Evolutionary conservation across 2,888 invertebrate species (phyloP).

Genomic region (Harpalus rufipes): DNA sequence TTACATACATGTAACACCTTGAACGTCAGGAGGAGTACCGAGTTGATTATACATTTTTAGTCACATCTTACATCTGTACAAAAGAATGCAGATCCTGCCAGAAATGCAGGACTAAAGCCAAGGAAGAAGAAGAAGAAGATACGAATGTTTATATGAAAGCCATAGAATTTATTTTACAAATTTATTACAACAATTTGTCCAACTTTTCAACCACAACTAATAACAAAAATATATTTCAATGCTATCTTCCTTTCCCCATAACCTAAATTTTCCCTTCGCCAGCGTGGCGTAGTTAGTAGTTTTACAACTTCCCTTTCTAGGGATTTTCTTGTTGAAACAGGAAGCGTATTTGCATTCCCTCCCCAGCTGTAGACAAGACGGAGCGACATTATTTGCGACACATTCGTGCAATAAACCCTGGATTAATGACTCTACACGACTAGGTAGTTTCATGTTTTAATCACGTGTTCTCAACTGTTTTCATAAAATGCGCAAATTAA

Average conservation of each 20-base stretch:
- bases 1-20: too few species aligned
- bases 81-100: too few species aligned
- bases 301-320: constrained; percentile 1
- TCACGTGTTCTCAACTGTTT: constrained; percentile 47
- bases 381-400: background rate
- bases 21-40: too few species aligned
- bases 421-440: constrained; percentile 31
- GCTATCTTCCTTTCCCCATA: background rate
- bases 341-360: constrained; percentile 17
- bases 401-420: constrained; percentile 32
- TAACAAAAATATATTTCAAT: background rate
- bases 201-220: background rate
- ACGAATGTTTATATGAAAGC: too few species aligned
- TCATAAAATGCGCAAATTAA: constrained; percentile 48
- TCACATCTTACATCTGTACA: too few species aligned
- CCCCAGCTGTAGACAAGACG: background rate
- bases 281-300: constrained; percentile 9
- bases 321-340: constrained; percentile 15
- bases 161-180: too few species aligned
- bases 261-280: background rate
- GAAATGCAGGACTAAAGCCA: too few species aligned
- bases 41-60: too few species aligned
- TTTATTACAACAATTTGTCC: background rate
- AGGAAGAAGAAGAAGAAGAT: too few species aligned
- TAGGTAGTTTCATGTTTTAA: constrained; percentile 53